Evolutionary conservation across 2,113 vertebrate genomes (phyloP), one percentile per base, ranked within the genome.

Genomic region (Saimiri boliviensis): DNA sequence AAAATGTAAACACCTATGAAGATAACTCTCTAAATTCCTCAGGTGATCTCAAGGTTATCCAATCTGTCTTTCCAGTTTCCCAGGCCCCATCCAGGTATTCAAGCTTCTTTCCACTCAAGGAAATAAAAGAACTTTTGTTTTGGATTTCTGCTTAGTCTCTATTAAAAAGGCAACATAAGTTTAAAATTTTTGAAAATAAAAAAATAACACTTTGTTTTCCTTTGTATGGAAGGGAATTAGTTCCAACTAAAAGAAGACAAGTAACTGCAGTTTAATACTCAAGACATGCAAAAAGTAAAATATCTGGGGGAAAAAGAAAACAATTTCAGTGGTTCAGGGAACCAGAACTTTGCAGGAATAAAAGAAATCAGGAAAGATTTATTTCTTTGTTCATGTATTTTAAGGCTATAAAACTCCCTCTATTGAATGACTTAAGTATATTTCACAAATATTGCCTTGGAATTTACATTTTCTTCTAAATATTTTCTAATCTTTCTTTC

Each of bases 331-430:
- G 84, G 42, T 8, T 85, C 42, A 40, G 25, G 66, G 74, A 17
- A 54, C 73, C 71, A 92, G 45, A 79, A 49, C 6, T 88, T 80
- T 42, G 17, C 21, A 73, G 54, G 40, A 88, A 54, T 9, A 54
- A 76, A 45, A 81, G 56, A 76, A 80, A 86, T 54, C 27, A 60
- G 54, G 37, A 14, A 86, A 89, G 56, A 97, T 68, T 91, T 93
- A 74, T 66, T 91, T 85, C 32, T 20, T 35, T 42, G 42, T 45
- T 30, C 35, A 5, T 68, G 11, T 0, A 60, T 77, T 86, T 76
- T 45, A 56, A 63, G 74, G 11, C 8, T 89, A 40, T 32, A 66
- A 91, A 88, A 71, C 58, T 87, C 20, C 52, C 42, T 76, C 47
- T 19, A 19, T 82, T 60, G 40, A 45, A 32, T 45, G 19, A 74